Evolutionary conservation across 1,140 invertebrate genomes (phyloP).

Genomic region (Brachionus asplanchnoidis): DNA sequence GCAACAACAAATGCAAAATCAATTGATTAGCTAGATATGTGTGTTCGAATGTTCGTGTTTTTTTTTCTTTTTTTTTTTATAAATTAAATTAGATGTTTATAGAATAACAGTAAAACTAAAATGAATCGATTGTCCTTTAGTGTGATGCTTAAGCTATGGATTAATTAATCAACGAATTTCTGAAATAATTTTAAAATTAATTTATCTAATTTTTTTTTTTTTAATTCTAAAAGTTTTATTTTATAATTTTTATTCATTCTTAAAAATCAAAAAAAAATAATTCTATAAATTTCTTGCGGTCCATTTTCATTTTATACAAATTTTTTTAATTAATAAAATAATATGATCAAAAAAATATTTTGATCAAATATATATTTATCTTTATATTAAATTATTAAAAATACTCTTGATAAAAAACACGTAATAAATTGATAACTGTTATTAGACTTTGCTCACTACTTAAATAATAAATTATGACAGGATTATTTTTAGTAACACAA

Average conservation of each 20-base stretch:
- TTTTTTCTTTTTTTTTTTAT: slow-evolving; percentile 11
- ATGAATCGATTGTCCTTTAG: not conserved
- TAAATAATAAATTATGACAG: too few species aligned
- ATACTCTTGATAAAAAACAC: not conserved
- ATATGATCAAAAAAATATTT: not conserved
- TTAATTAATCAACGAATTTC: not conserved
- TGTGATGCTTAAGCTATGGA: not conserved
- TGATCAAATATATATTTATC: too few species aligned
- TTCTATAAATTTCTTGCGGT: not conserved
- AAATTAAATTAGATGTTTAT: not conserved
- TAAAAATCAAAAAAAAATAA: not conserved
- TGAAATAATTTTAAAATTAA: not conserved
- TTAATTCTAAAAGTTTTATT: not conserved
- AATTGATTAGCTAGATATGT: slow-evolving; percentile 14
- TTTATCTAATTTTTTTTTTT: not conserved
- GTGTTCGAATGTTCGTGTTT: not conserved
- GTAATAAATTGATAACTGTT: not conserved
- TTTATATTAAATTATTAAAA: not conserved
- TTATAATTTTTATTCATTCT: not conserved
- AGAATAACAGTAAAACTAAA: not conserved
- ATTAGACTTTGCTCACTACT: not conserved
- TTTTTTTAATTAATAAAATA: not conserved
- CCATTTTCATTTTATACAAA: not conserved
- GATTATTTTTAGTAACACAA: too few species aligned
- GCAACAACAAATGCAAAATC: slow-evolving; percentile 40